Evolutionary conservation across 2,888 invertebrate species (phyloP), one percentile per base, ranked within the genome.

Genomic region (Tenthredo distinguenda): DNA sequence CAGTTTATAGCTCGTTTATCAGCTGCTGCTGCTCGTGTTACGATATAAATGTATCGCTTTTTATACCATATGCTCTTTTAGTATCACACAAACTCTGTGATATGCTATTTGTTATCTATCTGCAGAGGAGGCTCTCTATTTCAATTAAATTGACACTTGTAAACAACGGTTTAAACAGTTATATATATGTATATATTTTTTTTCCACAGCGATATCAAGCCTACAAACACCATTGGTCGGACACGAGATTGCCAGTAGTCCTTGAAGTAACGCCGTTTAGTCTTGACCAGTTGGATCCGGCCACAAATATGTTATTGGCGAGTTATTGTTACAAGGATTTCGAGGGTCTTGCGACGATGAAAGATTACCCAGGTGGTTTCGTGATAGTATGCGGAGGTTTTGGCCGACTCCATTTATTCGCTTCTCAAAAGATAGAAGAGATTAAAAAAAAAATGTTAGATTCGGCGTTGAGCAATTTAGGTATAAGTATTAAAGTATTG

Each of bases 171-270:
- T 55, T 4, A 3, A 47, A 47, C 47, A 47, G 47, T 15, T 3
- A 15, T 47, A 12, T 3, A 47, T 47, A 9, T 1, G 1, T 40
- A 9, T 40, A 9, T 9, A 43, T 43, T 43, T 10, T 58, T 7
- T 72, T 84, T 71, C 77, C 77, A 84, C 94, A 98, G 97, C 96
- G 96, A 91, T 99, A 97, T 94, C 97, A 97, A 94, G 98, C 98
- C 6, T 98, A 97, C 94, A 99, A 99, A 94, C 97, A 98, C 92
- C 99, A 99, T 91, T 99, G 99, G 99, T 98, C 99, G 76, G 99
- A 99, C 84, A 97, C 97, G 55, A 96, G 97, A 87, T 95, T 99
- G 68, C 98, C 98, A 0, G 96, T 98, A 26, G 96, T 97, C 37
- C 94, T 99, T 86, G 98, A 99, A 95, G 97, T 99, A 1, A 98